Conservation (phyloP, 2,113 vertebrate species). For the Grallaria varia region DNA sequence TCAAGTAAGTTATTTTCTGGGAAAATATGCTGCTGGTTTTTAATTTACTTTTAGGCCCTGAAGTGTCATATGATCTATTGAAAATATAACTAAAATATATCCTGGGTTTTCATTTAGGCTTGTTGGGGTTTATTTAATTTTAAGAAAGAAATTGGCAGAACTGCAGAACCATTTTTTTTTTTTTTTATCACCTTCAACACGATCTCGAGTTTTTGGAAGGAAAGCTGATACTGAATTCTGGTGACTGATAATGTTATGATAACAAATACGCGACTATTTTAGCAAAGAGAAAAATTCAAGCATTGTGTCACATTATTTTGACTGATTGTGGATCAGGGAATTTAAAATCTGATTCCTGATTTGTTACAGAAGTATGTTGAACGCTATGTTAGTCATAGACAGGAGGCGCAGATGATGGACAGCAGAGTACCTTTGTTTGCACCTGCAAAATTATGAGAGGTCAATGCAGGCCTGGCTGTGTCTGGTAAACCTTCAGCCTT, state of each 20-base stretch:
- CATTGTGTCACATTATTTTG: background rate
- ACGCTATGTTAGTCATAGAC: background rate
- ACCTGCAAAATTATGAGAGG: background rate
- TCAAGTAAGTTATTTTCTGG: background rate
- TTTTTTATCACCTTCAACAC: background rate
- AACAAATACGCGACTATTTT: background rate
- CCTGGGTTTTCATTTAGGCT: background rate
- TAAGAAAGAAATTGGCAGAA: background rate
- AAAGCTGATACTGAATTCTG: background rate
- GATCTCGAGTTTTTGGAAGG: background rate
- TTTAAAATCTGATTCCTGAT: background rate
- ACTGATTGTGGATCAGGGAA: background rate
- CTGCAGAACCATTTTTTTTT: background rate
- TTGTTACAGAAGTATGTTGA: background rate
- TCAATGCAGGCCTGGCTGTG: accelerated
- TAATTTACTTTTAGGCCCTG: background rate
- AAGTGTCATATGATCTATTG: background rate
- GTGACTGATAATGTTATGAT: background rate
- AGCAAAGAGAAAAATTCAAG: background rate
- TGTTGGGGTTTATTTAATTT: background rate
- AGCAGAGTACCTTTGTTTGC: background rate
- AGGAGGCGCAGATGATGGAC: background rate
- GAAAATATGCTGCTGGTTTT: background rate
- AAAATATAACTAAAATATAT: background rate
- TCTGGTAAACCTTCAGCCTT: background rate